Percentiles rank a stretch among this genome's conserved stretches.
These are phyloP conservation scores for Suncus etruscus DNA, from an alignment of 2,113 vertebrate species.

Conservation along the genomic window DNA sequence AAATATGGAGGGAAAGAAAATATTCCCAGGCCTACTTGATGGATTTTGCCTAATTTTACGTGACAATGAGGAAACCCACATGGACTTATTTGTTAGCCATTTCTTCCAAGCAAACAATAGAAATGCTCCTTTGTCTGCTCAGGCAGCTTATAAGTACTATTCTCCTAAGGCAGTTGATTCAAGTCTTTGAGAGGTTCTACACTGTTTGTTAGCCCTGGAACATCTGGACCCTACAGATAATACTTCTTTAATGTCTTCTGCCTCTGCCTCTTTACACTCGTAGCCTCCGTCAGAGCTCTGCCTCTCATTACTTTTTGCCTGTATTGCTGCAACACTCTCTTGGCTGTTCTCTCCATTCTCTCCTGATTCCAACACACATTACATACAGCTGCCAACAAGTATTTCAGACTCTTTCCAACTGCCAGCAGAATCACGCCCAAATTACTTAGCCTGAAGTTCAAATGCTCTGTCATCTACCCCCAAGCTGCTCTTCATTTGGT, in stretches of 20 bases:
- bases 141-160: not conserved
- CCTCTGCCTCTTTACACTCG: not conserved
- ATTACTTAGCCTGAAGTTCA: slow-evolving; percentile 62
- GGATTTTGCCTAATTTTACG: not conserved
- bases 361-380: not conserved
- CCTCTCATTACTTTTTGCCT: slow-evolving; percentile 23
- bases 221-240: slow-evolving; percentile 45
- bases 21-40: not conserved
- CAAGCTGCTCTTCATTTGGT: slow-evolving; percentile 14
- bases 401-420: slow-evolving; percentile 20
- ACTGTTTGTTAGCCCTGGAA: not conserved
- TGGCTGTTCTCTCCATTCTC: slow-evolving; percentile 6
- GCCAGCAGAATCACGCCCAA: slow-evolving; percentile 53
- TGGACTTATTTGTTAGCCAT: not conserved
- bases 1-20: slow-evolving; percentile 25
- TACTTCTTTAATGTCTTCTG: slow-evolving; percentile 47
- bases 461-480: slow-evolving; percentile 43
- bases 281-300: not conserved
- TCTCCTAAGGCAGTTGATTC: not conserved
- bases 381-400: not conserved
- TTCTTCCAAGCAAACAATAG: slow-evolving; percentile 37
- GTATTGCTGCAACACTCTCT: slow-evolving; percentile 32
- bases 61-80: slow-evolving; percentile 40
- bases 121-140: slow-evolving; percentile 11
- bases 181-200: not conserved